Conservation (phyloP, 2,888 invertebrate species). For the Coleophora flavipennella region DNA sequence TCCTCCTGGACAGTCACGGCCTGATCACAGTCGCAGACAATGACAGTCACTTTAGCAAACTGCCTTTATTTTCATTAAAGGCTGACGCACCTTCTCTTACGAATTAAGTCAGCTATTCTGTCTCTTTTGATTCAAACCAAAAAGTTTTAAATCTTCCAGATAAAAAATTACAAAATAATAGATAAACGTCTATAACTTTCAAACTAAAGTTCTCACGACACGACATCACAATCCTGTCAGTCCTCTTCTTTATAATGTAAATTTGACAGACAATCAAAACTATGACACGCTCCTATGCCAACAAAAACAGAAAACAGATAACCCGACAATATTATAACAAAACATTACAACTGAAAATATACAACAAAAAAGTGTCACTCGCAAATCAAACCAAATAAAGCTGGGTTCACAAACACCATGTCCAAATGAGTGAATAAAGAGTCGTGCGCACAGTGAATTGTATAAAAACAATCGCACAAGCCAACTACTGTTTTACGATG, state of each 20-base stretch:
- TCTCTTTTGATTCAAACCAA: too few species aligned
- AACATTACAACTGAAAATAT: slow-evolving; percentile 38
- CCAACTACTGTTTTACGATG: slow-evolving; percentile 60
- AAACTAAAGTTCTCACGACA: slow-evolving; percentile 16
- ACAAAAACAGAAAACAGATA: slow-evolving; percentile 41
- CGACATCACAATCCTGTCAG: slow-evolving; percentile 31
- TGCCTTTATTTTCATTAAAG: too few species aligned
- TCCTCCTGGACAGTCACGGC: too few species aligned
- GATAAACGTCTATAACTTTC: too few species aligned
- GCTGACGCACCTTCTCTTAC: too few species aligned
- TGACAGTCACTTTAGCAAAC: too few species aligned
- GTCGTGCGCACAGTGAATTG: slow-evolving; percentile 49
- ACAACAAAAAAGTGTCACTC: slow-evolving; percentile 58
- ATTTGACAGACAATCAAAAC: slow-evolving; percentile 67
- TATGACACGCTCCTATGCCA: slow-evolving; percentile 47
- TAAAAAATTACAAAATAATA: too few species aligned
- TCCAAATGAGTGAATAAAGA: slow-evolving; percentile 49
- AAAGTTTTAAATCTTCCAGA: too few species aligned
- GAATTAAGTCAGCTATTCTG: too few species aligned
- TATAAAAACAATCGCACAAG: slow-evolving; percentile 65
- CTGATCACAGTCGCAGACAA: too few species aligned
- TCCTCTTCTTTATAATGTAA: slow-evolving; percentile 47
- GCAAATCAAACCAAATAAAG: slow-evolving; percentile 63
- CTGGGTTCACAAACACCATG: slow-evolving; percentile 37
- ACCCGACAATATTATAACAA: slow-evolving; percentile 47